Base-by-base conservation (phyloP, 2,888 invertebrate genomes). In the Apomyelois bistriatella region DNA sequence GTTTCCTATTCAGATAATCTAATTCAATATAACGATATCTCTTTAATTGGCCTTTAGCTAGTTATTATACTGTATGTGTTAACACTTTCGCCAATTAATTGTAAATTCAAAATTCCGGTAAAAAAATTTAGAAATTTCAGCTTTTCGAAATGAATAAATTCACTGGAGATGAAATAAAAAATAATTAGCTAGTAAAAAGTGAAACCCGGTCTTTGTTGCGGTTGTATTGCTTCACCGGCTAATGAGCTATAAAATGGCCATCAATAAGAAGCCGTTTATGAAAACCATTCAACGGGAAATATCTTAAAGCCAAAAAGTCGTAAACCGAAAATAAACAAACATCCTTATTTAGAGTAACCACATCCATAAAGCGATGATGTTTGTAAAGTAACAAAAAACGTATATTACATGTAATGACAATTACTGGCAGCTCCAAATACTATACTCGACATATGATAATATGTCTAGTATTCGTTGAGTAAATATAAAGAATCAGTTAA, bases 181-280 rank as follows among this genome's bases (percentile, higher is more conserved):
- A 30, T 47, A 28, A 17, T 49, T 41, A 51, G 51, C 7, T 22
- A 51, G 10, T 57, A 56, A 59, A 59, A 61, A 56, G 54, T 42
- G 38, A 57, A 53, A 54, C 53, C 37, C 54, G 35, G 42, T n/a
- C 40, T 47, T 56, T 42, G 52, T 57, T 46, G 48, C 42, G 37
- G 40, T 16, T 7, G 51, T 51, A 52, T 15, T 43, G 47, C 48
- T 58, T 57, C 40, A 53, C 40, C 53, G 36, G 48, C 43, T 56
- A 59, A 58, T 59, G 55, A 61, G 59, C 51, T 41, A 59, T 60
- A 59, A 61, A 61, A 46, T 41, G 30, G 42, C n/a, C 38, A 22
- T 41, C 30, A 35, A 42, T 51, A 42, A 17, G 40, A 42, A 52
- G 13, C 30, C 4, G 15, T 38, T 46, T 10, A 51, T 47, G 42